A percentile compares a stretch with the other conserved stretches of the same genome.
Evolutionary conservation across 2,888 invertebrate species (phyloP).

Genomic region (Miltochrista miniata): DNA sequence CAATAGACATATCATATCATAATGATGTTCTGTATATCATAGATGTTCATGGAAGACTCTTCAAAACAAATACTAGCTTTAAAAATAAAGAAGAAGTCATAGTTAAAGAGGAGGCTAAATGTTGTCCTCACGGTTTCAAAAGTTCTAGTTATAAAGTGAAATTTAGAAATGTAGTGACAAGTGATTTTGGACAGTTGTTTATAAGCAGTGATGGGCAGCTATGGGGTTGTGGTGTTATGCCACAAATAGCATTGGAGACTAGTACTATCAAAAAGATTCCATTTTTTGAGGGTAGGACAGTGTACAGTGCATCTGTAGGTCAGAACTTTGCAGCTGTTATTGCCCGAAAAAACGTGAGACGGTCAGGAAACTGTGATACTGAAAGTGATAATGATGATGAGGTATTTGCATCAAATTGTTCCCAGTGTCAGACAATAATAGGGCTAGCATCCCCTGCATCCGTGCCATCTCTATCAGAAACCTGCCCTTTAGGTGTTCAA

Average conservation of each 20-base stretch:
- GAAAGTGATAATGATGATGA: conserved; percentile 85
- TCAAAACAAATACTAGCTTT: conserved; percentile 81
- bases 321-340: conserved; percentile 90
- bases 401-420: conserved; percentile 86
- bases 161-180: conserved; percentile 85
- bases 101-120: conserved; percentile 85
- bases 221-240: conserved; percentile 88
- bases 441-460: conserved; percentile 84
- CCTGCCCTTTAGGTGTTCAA: conserved; percentile 85
- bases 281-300: conserved; percentile 87
- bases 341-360: conserved; percentile 84
- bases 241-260: conserved; percentile 85
- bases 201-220: conserved; percentile 87
- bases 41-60: conserved; percentile 84
- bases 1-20: conserved; percentile 86
- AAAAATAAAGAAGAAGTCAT: conserved; percentile 84
- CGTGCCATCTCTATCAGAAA: conserved; percentile 85
- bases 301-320: conserved; percentile 89
- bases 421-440: conserved; percentile 84
- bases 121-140: conserved; percentile 86
- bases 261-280: conserved; percentile 85
- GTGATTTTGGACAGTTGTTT: conserved; percentile 85
- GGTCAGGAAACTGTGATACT: conserved; percentile 81
- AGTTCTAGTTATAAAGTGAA: conserved; percentile 85
- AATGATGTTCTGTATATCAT: conserved; percentile 84